phyloP scores from a whole-genome alignment of 2,888 invertebrate species.

The Antitype chi region DNA sequence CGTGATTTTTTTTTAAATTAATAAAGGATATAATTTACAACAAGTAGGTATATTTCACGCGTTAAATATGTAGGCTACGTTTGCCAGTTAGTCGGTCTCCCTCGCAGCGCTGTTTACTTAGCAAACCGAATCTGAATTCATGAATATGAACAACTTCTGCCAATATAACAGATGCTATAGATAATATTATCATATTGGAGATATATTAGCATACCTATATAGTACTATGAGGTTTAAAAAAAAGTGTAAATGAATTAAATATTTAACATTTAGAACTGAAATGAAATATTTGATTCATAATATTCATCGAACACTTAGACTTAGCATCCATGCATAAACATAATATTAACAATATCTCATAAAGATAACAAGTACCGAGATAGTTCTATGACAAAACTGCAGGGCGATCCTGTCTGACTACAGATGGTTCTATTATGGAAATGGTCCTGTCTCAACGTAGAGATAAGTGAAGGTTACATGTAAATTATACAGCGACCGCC shows the following conservation, averaged over 20 bases:
- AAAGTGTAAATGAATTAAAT: neutral
- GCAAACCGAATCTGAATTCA: constrained; percentile 80
- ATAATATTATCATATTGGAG: constrained; percentile 50
- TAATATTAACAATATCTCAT: constrained; percentile 74
- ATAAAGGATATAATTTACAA: constrained; percentile 23
- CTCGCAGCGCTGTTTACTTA: constrained; percentile 73
- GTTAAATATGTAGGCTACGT: constrained; percentile 57
- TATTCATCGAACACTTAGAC: neutral
- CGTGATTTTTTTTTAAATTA: neutral
- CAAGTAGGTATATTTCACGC: constrained; percentile 33
- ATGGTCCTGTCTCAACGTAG: constrained; percentile 80
- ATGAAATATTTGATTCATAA: no score
- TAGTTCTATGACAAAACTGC: constrained; percentile 87
- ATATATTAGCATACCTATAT: constrained; percentile 26
- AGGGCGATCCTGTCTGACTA: constrained; percentile 82
- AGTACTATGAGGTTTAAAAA: constrained; percentile 1
- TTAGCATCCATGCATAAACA: constrained; percentile 1
- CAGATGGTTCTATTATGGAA: constrained; percentile 87
- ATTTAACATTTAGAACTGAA: neutral
- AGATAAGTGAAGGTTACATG: constrained; percentile 86
- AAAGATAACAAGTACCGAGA: constrained; percentile 78
- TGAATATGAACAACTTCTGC: constrained; percentile 74
- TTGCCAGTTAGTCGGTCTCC: constrained; percentile 55
- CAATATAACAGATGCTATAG: constrained; percentile 43
- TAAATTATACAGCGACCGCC: constrained; percentile 77